Evolutionary conservation across 2,113 vertebrate genomes (phyloP).

Genomic region (Merops nubicus): DNA sequence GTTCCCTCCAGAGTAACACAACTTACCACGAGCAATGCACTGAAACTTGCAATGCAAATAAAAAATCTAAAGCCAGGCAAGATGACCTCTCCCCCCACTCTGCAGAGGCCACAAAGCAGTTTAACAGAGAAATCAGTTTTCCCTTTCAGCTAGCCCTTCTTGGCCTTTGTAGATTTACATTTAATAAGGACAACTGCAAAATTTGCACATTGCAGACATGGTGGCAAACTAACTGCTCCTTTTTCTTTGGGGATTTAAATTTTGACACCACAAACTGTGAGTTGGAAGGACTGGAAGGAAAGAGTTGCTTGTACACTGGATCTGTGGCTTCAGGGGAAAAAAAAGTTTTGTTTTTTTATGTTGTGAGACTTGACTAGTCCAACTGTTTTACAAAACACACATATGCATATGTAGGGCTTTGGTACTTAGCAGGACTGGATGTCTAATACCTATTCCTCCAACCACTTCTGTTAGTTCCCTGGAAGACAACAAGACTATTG

Average conservation of each 20-base stretch:
- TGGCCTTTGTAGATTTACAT: background rate
- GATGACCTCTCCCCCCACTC: background rate
- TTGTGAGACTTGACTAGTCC: background rate
- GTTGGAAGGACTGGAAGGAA: background rate
- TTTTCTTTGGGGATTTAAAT: background rate
- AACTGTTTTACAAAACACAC: background rate
- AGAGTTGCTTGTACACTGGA: background rate
- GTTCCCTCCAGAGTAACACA: background rate
- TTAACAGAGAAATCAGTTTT: background rate
- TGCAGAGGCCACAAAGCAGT: background rate
- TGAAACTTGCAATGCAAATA: background rate
- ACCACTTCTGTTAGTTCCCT: background rate
- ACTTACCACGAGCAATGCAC: background rate
- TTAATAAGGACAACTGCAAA: background rate
- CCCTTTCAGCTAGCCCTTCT: background rate
- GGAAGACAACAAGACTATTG: background rate
- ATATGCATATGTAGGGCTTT: background rate
- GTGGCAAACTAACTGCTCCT: background rate
- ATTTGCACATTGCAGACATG: background rate
- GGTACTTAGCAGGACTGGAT: background rate
- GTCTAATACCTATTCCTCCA: background rate
- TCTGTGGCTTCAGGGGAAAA: background rate
- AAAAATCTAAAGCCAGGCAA: background rate
- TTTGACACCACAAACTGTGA: background rate
- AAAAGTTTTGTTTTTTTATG: background rate